Conservation (phyloP, 2,797 vertebrate species). For the Crossoptilon crossoptilon region DNA sequence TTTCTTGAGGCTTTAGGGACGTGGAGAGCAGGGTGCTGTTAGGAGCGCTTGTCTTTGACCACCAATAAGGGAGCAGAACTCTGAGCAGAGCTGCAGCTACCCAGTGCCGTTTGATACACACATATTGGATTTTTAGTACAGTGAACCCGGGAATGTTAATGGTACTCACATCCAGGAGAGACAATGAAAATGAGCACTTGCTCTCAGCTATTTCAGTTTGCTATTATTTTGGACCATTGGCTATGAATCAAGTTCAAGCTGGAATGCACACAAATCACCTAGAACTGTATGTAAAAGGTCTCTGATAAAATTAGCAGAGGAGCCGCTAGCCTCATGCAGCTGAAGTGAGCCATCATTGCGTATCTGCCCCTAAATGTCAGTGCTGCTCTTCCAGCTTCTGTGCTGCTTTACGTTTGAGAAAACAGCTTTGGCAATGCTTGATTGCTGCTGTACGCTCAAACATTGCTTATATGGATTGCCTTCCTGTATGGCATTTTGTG, state of each 20-base stretch:
- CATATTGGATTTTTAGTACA: neutral
- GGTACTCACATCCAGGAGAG: neutral
- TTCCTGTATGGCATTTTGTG: neutral
- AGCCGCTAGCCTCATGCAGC: neutral
- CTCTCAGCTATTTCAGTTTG: conserved; percentile 17
- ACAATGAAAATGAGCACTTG: neutral
- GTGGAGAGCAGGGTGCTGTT: neutral
- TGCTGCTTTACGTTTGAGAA: neutral
- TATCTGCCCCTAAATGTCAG: neutral
- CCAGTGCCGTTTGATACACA: neutral
- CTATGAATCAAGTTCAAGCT: conserved; percentile 22
- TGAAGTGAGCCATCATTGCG: neutral
- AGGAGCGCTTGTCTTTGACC: neutral
- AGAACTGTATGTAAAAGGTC: neutral
- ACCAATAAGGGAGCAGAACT: neutral
- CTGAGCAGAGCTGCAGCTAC: neutral
- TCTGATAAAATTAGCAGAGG: conserved; percentile 12
- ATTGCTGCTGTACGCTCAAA: neutral
- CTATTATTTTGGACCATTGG: conserved; percentile 54
- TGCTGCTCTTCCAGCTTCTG: neutral
- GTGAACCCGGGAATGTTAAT: neutral
- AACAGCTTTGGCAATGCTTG: neutral
- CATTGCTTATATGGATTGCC: rapidly evolving
- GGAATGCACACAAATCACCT: conserved; percentile 40
- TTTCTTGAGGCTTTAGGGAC: neutral